A percentile compares a stretch with the other conserved stretches of the same genome.
phyloP scores from a whole-genome alignment of 1,140 invertebrate genomes.

The Neodiprion fabricii region DNA sequence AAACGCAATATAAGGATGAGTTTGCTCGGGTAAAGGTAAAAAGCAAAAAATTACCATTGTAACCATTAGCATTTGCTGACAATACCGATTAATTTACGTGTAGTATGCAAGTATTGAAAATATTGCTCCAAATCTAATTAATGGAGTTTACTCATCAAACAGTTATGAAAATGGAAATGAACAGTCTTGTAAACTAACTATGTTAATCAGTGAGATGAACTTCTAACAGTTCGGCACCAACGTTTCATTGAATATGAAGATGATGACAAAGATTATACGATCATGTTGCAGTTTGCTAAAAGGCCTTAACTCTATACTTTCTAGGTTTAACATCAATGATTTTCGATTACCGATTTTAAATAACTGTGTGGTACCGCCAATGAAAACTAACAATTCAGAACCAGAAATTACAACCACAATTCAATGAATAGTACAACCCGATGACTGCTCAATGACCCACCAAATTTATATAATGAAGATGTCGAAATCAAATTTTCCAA shows the following conservation, averaged over 20 bases:
- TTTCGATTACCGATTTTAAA: conserved; percentile 39
- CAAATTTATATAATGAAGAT: background rate
- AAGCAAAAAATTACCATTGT: no score
- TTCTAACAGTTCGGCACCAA: background rate
- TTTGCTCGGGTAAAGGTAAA: no score
- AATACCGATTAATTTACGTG: no score
- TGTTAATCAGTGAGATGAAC: background rate
- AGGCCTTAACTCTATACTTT: background rate
- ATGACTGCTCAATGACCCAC: background rate
- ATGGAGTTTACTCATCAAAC: no score
- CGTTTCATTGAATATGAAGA: background rate
- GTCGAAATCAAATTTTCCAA: background rate
- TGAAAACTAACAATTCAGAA: conserved; percentile 19
- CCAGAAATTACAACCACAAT: conserved; percentile 35
- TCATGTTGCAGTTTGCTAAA: conserved; percentile 16
- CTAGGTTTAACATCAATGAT: conserved; percentile 42
- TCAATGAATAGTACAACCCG: conserved; percentile 22
- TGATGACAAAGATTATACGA: conserved; percentile 19
- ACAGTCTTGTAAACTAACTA: background rate
- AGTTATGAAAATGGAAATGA: no score
- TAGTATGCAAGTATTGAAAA: no score
- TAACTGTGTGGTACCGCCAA: conserved; percentile 15
- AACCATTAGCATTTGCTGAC: no score
- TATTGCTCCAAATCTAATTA: no score
- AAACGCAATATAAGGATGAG: no score